These are phyloP conservation scores for Meloidogyne floridensis DNA, from an alignment of 1,140 invertebrate genomes.

Conservation along the genomic window DNA sequence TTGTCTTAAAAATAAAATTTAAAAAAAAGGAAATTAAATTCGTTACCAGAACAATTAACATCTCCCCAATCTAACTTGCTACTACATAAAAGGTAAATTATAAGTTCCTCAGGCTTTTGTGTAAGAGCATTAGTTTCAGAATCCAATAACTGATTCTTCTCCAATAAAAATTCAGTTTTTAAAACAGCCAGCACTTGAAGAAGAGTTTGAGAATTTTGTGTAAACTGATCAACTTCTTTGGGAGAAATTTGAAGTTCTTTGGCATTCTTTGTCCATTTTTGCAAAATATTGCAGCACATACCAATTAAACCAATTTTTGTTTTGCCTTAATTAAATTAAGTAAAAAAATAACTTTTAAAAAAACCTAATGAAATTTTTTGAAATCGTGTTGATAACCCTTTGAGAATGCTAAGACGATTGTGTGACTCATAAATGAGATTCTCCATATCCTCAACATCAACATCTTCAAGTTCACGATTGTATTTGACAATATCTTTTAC, in stretches of 20 bases:
- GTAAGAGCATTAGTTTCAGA: slow-evolving; percentile 28
- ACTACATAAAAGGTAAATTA: slow-evolving; percentile 24
- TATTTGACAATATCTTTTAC: slow-evolving; percentile 32
- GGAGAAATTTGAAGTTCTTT: slow-evolving; percentile 1
- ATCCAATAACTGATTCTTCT: slow-evolving; percentile 22
- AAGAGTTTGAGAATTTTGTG: neutral
- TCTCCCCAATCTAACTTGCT: slow-evolving; percentile 32
- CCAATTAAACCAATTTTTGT: slow-evolving; percentile 20
- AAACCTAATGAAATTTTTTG: slow-evolving; percentile 26
- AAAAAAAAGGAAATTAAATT: neutral
- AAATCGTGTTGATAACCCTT: slow-evolving; percentile 20
- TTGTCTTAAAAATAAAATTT: slow-evolving; percentile 11
- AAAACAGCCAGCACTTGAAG: slow-evolving; percentile 11
- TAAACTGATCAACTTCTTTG: neutral
- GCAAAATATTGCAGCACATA: slow-evolving; percentile 24
- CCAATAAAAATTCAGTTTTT: slow-evolving; percentile 32
- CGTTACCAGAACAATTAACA: neutral
- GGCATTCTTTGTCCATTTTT: slow-evolving; percentile 12
- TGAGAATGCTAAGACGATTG: slow-evolving; percentile 23
- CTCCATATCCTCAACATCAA: slow-evolving; percentile 35
- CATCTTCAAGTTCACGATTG: slow-evolving; percentile 20
- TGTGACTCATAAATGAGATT: slow-evolving; percentile 17
- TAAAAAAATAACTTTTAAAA: slow-evolving; percentile 5
- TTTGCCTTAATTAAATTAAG: slow-evolving; percentile 15
- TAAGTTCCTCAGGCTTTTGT: slow-evolving; percentile 22